Conservation (phyloP, 2,113 vertebrate genomes). For the Sceloporus undulatus region DNA sequence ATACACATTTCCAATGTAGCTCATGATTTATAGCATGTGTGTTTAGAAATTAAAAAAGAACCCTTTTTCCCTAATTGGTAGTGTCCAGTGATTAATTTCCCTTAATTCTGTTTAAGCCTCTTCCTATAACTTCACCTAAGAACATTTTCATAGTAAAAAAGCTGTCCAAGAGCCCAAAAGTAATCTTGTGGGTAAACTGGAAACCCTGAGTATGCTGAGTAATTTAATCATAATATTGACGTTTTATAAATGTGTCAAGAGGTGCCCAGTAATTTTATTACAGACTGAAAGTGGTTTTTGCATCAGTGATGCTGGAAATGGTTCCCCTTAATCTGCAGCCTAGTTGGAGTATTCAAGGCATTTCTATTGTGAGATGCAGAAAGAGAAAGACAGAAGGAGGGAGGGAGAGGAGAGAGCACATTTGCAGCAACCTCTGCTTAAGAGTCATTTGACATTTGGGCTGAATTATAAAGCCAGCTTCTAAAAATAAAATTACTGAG, state of each 20-base stretch:
- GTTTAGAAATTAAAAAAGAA: background rate
- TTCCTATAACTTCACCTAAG: constrained; percentile 11
- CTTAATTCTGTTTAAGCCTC: constrained; percentile 7
- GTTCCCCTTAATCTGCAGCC: background rate
- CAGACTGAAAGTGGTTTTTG: constrained; percentile 1
- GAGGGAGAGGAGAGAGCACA: constrained; percentile 1
- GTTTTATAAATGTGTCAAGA: constrained; percentile 2
- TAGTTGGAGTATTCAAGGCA: constrained; percentile 7
- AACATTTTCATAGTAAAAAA: constrained; percentile 8
- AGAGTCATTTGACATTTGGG: background rate
- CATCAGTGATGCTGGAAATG: background rate
- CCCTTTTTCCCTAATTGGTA: constrained; percentile 1
- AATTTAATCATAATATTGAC: constrained; percentile 36
- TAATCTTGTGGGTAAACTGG: background rate
- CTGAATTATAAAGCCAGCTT: constrained; percentile 23
- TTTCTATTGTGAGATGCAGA: background rate
- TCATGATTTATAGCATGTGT: background rate
- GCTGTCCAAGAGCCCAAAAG: constrained; percentile 37
- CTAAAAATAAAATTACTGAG: constrained; percentile 48
- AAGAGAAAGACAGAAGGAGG: background rate
- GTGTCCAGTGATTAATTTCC: background rate
- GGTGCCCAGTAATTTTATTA: constrained; percentile 17
- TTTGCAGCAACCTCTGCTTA: constrained; percentile 7
- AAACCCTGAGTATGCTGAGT: background rate
- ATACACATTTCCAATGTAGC: background rate